phyloP scores from a whole-genome alignment of 2,888 invertebrate genomes.

The Melieria picta region DNA sequence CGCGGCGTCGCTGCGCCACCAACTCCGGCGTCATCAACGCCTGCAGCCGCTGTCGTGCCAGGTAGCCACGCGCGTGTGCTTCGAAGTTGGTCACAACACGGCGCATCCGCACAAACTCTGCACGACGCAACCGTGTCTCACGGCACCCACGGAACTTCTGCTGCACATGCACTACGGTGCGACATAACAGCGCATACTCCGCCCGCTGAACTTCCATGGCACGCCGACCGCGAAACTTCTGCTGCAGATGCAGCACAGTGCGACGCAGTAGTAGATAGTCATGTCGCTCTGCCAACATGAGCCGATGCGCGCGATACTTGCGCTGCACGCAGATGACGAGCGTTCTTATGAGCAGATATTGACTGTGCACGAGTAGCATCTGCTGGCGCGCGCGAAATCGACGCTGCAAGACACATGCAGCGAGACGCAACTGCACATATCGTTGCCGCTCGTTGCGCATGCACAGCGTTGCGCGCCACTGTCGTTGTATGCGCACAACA shows the following conservation, averaged over 20 bases:
- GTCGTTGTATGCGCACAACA: slow-evolving; percentile 63
- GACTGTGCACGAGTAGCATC: slow-evolving; percentile 49
- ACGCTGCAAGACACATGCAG: slow-evolving; percentile 55
- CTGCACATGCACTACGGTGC: slow-evolving; percentile 46
- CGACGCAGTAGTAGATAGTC: slow-evolving; percentile 49
- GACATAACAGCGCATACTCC: slow-evolving; percentile 45
- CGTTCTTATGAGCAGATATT: slow-evolving; percentile 58
- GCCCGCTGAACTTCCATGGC: slow-evolving; percentile 62
- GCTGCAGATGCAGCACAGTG: slow-evolving; percentile 56
- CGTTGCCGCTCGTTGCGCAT: slow-evolving; percentile 52
- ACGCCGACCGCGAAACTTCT: slow-evolving; percentile 65
- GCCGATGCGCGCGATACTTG: slow-evolving; percentile 52
- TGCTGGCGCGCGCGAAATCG: slow-evolving; percentile 49
- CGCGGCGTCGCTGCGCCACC: slow-evolving; percentile 64
- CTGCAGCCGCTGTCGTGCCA: slow-evolving; percentile 67
- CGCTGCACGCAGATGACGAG: slow-evolving; percentile 56
- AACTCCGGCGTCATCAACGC: slow-evolving; percentile 67
- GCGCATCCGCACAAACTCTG: slow-evolving; percentile 47
- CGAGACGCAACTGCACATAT: slow-evolving; percentile 50
- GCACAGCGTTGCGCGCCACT: slow-evolving; percentile 60
- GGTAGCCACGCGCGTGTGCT: slow-evolving; percentile 67
- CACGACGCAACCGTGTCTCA: slow-evolving; percentile 61
- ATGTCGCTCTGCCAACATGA: slow-evolving; percentile 48
- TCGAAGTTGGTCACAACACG: slow-evolving; percentile 49
- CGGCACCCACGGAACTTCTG: slow-evolving; percentile 65